A percentile compares a stretch with the other conserved stretches of the same genome.
These are phyloP conservation scores for Varroa destructor DNA, from an alignment of 1,140 invertebrate species.

Conservation along the genomic window DNA sequence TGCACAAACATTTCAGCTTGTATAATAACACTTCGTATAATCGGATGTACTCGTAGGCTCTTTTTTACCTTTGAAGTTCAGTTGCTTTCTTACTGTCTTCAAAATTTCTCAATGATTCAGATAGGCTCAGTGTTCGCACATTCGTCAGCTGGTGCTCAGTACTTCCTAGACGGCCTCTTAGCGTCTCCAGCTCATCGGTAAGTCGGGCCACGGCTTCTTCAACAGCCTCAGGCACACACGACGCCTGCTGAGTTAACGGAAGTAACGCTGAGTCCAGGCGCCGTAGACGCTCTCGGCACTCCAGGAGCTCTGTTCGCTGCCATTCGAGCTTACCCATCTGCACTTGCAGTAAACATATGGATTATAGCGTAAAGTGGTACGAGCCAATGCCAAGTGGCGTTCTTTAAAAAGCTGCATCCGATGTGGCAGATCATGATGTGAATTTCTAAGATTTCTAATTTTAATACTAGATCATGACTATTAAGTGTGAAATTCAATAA, in stretches of 20 bases:
- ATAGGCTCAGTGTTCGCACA: neutral
- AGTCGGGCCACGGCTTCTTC: neutral
- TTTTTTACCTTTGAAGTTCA: slow-evolving; percentile 12
- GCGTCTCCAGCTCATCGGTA: slow-evolving; percentile 6
- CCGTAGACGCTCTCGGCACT: neutral
- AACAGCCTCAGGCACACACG: neutral
- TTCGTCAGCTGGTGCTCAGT: slow-evolving; percentile 9
- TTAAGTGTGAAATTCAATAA: no score
- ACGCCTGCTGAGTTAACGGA: neutral
- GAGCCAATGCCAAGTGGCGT: no score
- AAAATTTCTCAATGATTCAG: neutral
- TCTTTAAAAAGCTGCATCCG: no score
- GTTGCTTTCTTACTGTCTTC: slow-evolving; percentile 18
- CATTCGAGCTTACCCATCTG: slow-evolving; percentile 13
- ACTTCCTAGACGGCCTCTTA: neutral
- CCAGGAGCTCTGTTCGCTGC: slow-evolving; percentile 5
- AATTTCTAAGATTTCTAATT: no score
- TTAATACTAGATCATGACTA: no score
- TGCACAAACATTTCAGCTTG: no score
- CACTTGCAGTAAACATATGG: neutral
- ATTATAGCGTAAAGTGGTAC: no score
- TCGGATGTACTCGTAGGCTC: no score
- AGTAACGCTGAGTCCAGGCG: slow-evolving; percentile 9
- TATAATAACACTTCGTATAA: no score
- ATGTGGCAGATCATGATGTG: no score